A percentile compares a stretch with the other conserved stretches of the same genome.
These are phyloP conservation scores for Metellina segmentata DNA, from an alignment of 2,888 invertebrate species.

Conservation along the genomic window DNA sequence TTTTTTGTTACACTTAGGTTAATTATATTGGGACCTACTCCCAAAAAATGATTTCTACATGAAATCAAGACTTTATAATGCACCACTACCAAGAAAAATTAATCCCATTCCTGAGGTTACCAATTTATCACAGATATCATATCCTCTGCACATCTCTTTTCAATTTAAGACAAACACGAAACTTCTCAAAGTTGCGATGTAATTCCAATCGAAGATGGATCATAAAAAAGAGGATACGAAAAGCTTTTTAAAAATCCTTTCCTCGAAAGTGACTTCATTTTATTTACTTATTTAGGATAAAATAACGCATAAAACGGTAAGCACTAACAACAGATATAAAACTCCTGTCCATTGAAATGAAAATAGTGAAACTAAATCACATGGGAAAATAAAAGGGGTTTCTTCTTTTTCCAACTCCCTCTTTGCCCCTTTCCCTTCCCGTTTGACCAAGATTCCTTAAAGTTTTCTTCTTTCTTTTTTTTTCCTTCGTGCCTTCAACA, in stretches of 20 bases:
- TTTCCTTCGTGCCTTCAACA: neutral
- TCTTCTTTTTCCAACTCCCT: neutral
- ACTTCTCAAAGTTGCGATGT: neutral
- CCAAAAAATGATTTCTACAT: too few relatives aligned
- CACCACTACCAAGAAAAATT: too few relatives aligned
- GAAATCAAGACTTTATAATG: too few relatives aligned
- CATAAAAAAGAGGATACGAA: neutral
- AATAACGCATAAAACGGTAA: neutral
- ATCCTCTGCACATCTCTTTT: neutral
- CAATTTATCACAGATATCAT: too few relatives aligned
- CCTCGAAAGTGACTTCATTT: conserved; percentile 2
- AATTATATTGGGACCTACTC: too few relatives aligned
- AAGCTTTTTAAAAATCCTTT: neutral
- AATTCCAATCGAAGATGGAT: neutral
- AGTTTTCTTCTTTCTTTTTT: neutral
- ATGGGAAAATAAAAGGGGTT: neutral
- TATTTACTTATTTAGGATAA: conserved; percentile 5
- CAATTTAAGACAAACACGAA: neutral
- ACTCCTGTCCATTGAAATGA: conserved; percentile 9
- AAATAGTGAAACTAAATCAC: conserved; percentile 10
- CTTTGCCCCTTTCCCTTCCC: neutral
- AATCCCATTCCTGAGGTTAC: too few relatives aligned
- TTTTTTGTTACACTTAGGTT: too few relatives aligned
- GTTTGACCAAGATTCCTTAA: neutral
- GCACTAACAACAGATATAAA: conserved; percentile 1